Percentiles rank a stretch among this genome's conserved stretches.
These are phyloP conservation scores for Matsumyia berberina DNA, from an alignment of 2,888 invertebrate genomes.

Conservation along the genomic window DNA sequence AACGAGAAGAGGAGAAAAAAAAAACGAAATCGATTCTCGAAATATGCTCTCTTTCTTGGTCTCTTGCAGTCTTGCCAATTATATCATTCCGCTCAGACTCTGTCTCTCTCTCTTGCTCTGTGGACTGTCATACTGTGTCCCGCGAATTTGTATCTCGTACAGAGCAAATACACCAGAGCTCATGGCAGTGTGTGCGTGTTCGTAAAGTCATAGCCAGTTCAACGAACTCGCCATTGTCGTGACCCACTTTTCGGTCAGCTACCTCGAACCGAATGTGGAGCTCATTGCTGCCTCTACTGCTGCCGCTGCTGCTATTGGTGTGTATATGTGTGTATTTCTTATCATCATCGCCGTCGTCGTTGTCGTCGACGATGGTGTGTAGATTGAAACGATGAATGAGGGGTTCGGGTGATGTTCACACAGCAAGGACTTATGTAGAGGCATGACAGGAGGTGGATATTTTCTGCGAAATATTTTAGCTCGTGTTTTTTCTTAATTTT, in stretches of 20 bases:
- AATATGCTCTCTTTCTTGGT: constrained; percentile 54
- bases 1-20: constrained; percentile 48
- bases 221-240: constrained; percentile 85
- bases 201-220: constrained; percentile 82
- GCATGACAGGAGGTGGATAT: constrained; percentile 62
- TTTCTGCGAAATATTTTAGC: constrained; percentile 53
- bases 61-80: not conserved
- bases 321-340: constrained; percentile 51
- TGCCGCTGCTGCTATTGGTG: constrained; percentile 33
- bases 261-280: constrained; percentile 84
- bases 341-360: constrained; percentile 51
- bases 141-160: constrained; percentile 77
- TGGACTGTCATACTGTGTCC: constrained; percentile 78
- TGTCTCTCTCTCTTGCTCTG: constrained; percentile 45
- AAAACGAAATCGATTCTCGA: constrained; percentile 75
- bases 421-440: constrained; percentile 56
- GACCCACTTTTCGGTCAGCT: constrained; percentile 84
- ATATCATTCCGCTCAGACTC: constrained; percentile 27
- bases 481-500: constrained; percentile 25
- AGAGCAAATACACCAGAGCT: not conserved
- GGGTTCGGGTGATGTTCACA: constrained; percentile 20
- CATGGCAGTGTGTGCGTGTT: constrained; percentile 58
- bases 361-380: constrained; percentile 31
- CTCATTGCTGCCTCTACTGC: constrained; percentile 78
- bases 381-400: constrained; percentile 23